Evolutionary conservation across 2,113 vertebrate species (phyloP), one percentile per base, ranked within the genome.

Genomic region (Centropristis striata): DNA sequence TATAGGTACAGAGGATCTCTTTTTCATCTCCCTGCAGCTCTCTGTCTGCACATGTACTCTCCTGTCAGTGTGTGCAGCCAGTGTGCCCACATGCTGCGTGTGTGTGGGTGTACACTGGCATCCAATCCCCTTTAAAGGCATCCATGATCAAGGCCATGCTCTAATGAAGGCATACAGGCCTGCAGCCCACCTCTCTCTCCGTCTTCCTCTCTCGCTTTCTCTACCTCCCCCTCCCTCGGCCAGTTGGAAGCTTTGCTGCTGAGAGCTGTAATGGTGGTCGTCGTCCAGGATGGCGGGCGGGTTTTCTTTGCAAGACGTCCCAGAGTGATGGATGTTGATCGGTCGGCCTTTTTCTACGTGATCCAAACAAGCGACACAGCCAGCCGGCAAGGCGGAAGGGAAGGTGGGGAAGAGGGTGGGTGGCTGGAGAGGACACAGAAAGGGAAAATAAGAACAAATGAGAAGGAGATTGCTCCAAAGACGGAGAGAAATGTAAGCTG

Each of bases 321-420:
- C 73, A 83, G 42, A 39, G 58, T 95, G 94, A 95, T 94, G 86
- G 88, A 95, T 94, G 91, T 81, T 84, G 60, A 81, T 73, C 55
- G 53, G 78, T 71, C 50, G 32, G 65, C 41, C 13, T 0, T 60
- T 58, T 70, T 49, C 15, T 3, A 63, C 54, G 9, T 44, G 66
- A 83, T 80, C 79, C 53, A 71, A 77, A 77, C 12, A 25, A 11
- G 73, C 46, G 70, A 42, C 60, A 47, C 18, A 50, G 59, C 41
- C 21, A 50, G 64, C 32, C 23, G 37, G 63, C 27, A 3, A 32
- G 32, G 4, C 32, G 32, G 32, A 66, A 70, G 70, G 44, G 18
- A 85, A 28, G 72, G n/a, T 18, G 27, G 54, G 75, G 69, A 32
- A 7, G 75, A 32, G 21, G 20, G 55, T 28, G 42, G 49, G 53